Base-by-base conservation (phyloP, 2,888 invertebrate species). In the Caenorhabditis japonica region DNA sequence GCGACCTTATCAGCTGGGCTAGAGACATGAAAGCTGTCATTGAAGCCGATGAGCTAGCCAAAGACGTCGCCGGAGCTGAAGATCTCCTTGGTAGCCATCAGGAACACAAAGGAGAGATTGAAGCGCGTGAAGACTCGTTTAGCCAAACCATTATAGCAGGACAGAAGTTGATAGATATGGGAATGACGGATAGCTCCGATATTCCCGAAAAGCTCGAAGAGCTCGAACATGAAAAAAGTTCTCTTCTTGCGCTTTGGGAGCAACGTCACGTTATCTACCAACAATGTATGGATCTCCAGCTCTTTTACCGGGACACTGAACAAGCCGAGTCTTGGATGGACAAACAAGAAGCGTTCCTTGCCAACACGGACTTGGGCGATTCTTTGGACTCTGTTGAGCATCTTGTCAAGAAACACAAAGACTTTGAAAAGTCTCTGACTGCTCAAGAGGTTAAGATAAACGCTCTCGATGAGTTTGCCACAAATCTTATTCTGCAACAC, bases 381-480 rank as follows among this genome's bases (percentile, higher is more conserved):
- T 97, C 97, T 0, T 90, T 99, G 34, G 99, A 99, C 89, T 94
- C 94, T 0, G 97, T 97, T 0, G 99, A 99, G 88, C 95, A 97
- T 2, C 90, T 99, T 55, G 93, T 97, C 78, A 99, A 99, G 90
- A 99, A 99, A 87, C 99, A 99, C 89, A 97, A 99, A 88, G 97
- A 99, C 90, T 99, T 99, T 86, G 97, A 99, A 89, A 99, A 99
- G 90, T 95, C 95, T 0, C 91, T 99, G 36, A 95, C 95, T 1
- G 97, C 99, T 0, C 99, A 99, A 88, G 97, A 99, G 88, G 99
- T 99, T 89, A 99, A 99, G 90, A 97, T 99, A 88, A 96, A 96
- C 88, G 95, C 95, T 0, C 89, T 99, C 38, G 97, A 99, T 88
- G 97, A 97, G 87, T 97, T 99, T 89, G 99, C 97, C 7, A 94